Conservation (phyloP, 2,888 invertebrate genomes). For the Drosophila rellima region DNA sequence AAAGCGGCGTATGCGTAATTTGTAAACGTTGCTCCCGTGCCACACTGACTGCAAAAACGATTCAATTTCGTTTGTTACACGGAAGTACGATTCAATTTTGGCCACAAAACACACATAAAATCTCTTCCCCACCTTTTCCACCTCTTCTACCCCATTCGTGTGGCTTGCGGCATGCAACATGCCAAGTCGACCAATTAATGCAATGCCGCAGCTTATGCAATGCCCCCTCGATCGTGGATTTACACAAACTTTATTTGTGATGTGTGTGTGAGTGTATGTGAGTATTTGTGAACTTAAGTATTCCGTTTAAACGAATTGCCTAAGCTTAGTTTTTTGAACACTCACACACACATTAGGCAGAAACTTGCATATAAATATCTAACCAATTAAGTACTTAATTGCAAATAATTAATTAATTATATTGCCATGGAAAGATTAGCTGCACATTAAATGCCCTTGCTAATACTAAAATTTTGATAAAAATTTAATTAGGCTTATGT, state of each 20-base stretch:
- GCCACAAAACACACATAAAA: constrained; percentile 47
- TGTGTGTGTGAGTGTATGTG: neutral
- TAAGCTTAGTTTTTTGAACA: constrained; percentile 4
- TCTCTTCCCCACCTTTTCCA: neutral
- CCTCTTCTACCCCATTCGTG: constrained; percentile 54
- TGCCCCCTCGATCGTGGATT: constrained; percentile 48
- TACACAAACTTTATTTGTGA: constrained; percentile 17
- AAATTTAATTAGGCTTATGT: neutral
- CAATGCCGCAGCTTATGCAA: constrained; percentile 61
- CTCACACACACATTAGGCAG: constrained; percentile 8
- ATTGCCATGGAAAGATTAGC: constrained; percentile 1
- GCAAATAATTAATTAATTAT: constrained; percentile 35
- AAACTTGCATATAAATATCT: neutral
- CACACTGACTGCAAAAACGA: constrained; percentile 80
- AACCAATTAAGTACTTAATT: constrained; percentile 54
- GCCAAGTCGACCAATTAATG: constrained; percentile 52
- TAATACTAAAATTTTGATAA: neutral
- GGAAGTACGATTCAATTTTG: constrained; percentile 58
- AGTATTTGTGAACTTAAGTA: neutral
- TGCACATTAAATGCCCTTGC: constrained; percentile 2
- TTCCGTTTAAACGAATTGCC: constrained; percentile 30
- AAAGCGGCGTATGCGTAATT: constrained; percentile 79
- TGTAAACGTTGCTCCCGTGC: constrained; percentile 74
- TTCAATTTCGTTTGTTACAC: constrained; percentile 66
- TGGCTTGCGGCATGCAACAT: constrained; percentile 77